These are phyloP conservation scores for Drosophila teissieri DNA, from an alignment of 1,140 invertebrate genomes.

Conservation along the genomic window DNA sequence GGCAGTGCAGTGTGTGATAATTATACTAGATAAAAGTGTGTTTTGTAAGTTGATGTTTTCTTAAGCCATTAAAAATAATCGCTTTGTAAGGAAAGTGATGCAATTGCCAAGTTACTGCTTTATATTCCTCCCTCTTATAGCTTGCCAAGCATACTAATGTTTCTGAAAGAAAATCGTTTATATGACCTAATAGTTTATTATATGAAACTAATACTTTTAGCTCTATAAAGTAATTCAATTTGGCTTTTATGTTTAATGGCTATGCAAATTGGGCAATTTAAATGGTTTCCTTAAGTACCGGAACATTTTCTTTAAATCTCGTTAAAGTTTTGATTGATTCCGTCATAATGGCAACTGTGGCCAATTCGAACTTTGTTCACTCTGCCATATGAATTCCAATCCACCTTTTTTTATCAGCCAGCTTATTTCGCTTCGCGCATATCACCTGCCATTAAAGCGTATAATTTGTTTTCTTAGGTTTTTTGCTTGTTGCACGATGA, in stretches of 20 bases:
- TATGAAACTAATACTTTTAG: too few species aligned
- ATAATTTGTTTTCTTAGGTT: constrained; percentile 58
- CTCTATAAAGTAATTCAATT: too few species aligned
- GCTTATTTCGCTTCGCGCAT: constrained; percentile 15
- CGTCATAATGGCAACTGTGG: background rate
- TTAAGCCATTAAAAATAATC: background rate
- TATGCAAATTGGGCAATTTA: too few species aligned
- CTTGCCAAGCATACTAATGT: too few species aligned
- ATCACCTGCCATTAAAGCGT: constrained; percentile 60
- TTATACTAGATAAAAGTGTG: background rate
- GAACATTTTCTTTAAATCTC: background rate
- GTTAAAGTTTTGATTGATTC: constrained; percentile 36
- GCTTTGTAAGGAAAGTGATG: too few species aligned
- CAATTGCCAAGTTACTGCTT: too few species aligned
- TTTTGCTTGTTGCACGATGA: constrained; percentile 44
- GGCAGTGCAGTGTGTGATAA: constrained; percentile 14
- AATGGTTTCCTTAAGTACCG: background rate
- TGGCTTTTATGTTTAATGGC: too few species aligned
- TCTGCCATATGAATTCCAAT: background rate
- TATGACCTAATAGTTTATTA: too few species aligned
- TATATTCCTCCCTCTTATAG: too few species aligned
- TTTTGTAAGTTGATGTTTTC: background rate
- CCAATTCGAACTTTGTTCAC: constrained; percentile 18
- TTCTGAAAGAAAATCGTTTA: too few species aligned
- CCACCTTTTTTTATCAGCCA: background rate